A percentile compares a stretch with the other conserved stretches of the same genome.
Conservation (phyloP, 2,888 invertebrate genomes). For the Rugalucina vietnamica region DNA sequence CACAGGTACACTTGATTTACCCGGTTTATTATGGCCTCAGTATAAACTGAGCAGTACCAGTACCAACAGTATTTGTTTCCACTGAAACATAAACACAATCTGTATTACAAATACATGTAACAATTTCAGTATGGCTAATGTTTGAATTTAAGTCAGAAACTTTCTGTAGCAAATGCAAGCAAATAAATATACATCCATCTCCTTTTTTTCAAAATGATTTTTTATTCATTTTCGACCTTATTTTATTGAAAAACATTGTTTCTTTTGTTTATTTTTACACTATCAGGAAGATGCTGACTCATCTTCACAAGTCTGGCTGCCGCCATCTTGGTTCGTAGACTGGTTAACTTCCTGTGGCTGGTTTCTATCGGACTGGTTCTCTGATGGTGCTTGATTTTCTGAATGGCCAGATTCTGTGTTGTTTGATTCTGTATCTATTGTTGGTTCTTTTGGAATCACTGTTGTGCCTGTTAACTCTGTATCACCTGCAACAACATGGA, state of each 20-base stretch:
- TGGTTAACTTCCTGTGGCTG: neutral
- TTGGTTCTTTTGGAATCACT: constrained; percentile 48
- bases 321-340: neutral
- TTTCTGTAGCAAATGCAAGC: neutral
- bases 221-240: too few species aligned
- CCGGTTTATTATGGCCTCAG: too few species aligned
- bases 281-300: neutral
- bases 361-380: neutral
- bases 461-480: constrained; percentile 57
- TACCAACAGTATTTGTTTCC: too few species aligned
- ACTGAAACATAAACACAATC: too few species aligned
- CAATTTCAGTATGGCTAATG: too few species aligned
- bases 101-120: too few species aligned
- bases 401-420: constrained; percentile 21
- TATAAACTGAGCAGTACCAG: too few species aligned
- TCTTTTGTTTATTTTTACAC: neutral
- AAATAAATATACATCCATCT: too few species aligned
- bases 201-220: neutral
- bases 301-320: neutral
- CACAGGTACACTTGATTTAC: too few species aligned
- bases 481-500: constrained; percentile 45
- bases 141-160: too few species aligned
- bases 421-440: neutral
- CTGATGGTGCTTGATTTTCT: neutral
- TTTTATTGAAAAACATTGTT: neutral